Percentiles rank a stretch among this genome's conserved stretches.
Conservation (phyloP, 64 coral and sea anemone species). For the Catalaphyllia jardinei region DNA sequence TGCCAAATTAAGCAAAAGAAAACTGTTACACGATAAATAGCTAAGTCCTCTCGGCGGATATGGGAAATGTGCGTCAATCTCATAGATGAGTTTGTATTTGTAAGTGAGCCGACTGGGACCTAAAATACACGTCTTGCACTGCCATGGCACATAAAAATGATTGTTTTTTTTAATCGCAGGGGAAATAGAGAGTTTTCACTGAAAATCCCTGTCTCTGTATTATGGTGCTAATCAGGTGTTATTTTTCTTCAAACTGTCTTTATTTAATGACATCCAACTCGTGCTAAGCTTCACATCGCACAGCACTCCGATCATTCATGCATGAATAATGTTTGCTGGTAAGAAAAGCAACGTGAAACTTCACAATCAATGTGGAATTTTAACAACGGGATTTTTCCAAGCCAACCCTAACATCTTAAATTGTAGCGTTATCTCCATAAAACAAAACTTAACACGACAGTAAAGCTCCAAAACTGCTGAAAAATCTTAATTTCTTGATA, state of each 20-base stretch:
- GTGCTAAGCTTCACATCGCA: background rate
- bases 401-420: background rate
- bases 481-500: background rate
- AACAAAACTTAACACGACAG: background rate
- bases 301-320: constrained; percentile 1
- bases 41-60: no score
- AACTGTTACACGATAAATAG: no score
- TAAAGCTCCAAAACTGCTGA: background rate
- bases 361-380: background rate
- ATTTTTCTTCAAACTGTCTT: background rate
- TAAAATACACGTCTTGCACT: no score
- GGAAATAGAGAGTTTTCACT: no score
- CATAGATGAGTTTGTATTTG: no score
- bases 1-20: no score
- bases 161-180: no score
- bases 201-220: no score
- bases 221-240: no score
- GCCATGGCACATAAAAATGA: no score
- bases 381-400: background rate
- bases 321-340: constrained; percentile 9
- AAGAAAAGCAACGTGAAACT: background rate
- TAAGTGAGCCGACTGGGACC: no score
- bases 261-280: background rate
- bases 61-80: no score
- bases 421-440: background rate